Percentiles rank a stretch among this genome's conserved stretches.
Evolutionary conservation across 2,113 vertebrate species (phyloP).

Genomic region (Zapornia atra): DNA sequence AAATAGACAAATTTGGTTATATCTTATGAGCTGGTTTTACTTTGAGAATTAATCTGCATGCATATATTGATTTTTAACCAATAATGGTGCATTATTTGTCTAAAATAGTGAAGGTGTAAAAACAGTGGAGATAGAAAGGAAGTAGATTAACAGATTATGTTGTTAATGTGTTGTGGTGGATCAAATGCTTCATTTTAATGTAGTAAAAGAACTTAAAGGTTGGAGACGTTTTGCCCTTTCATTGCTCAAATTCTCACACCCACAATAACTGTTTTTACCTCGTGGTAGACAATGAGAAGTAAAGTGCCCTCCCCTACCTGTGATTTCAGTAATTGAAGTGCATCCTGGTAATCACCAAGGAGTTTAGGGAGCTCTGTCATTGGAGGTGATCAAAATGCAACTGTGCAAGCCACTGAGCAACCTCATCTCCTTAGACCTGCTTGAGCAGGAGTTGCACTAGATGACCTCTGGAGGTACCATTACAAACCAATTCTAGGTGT

Average conservation of each 20-base stretch:
- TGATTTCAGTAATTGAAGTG: neutral
- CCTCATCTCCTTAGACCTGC: neutral
- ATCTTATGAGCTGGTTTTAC: neutral
- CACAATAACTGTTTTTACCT: neutral
- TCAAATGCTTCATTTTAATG: neutral
- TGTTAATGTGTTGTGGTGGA: neutral
- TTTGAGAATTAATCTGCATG: neutral
- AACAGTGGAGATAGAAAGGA: neutral
- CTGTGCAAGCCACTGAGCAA: neutral
- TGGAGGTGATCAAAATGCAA: accelerated
- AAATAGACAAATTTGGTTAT: neutral
- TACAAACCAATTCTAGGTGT: neutral
- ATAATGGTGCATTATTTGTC: neutral
- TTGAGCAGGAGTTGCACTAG: neutral
- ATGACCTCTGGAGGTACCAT: neutral
- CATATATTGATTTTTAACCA: neutral
- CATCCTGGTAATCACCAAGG: neutral
- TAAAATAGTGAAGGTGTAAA: neutral
- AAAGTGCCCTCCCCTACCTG: neutral
- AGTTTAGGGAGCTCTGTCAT: neutral
- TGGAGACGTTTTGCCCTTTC: accelerated
- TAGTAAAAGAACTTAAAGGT: neutral
- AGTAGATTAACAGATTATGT: neutral
- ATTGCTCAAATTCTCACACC: neutral
- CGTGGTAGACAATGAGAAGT: neutral